Evolutionary conservation across 2,113 vertebrate genomes (phyloP).

Genomic region (Donacobius atricapilla): DNA sequence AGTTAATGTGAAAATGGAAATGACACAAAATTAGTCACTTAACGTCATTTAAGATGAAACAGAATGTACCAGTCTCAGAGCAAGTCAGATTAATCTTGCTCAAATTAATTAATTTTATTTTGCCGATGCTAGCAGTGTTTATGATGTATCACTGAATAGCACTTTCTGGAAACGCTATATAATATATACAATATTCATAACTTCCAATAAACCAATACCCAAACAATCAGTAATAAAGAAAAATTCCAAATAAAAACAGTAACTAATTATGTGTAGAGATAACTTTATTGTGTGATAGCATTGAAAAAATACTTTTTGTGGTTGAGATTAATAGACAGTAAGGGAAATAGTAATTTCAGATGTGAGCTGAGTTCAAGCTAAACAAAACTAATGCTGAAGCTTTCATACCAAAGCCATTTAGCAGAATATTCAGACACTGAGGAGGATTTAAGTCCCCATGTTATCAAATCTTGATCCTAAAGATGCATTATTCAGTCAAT

Average conservation of each 20-base stretch:
- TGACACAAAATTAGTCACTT: background rate
- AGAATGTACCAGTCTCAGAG: background rate
- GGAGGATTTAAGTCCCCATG: background rate
- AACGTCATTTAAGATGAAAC: background rate
- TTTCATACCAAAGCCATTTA: background rate
- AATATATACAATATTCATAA: background rate
- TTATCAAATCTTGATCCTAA: background rate
- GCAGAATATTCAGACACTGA: background rate
- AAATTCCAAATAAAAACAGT: background rate
- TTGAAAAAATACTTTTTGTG: background rate
- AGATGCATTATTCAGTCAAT: background rate
- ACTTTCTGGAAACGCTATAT: background rate
- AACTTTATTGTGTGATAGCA: background rate
- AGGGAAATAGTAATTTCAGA: background rate
- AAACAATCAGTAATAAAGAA: background rate
- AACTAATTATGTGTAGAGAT: background rate
- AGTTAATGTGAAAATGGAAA: background rate
- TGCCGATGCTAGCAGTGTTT: background rate
- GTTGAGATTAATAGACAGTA: background rate
- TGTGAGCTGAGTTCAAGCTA: background rate
- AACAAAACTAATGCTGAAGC: background rate
- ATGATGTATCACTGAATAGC: background rate
- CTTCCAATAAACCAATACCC: background rate
- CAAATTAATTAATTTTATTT: background rate
- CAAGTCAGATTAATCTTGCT: background rate